These are phyloP conservation scores for Drosophila oshimai DNA, from an alignment of 1,140 invertebrate species.

Conservation along the genomic window DNA sequence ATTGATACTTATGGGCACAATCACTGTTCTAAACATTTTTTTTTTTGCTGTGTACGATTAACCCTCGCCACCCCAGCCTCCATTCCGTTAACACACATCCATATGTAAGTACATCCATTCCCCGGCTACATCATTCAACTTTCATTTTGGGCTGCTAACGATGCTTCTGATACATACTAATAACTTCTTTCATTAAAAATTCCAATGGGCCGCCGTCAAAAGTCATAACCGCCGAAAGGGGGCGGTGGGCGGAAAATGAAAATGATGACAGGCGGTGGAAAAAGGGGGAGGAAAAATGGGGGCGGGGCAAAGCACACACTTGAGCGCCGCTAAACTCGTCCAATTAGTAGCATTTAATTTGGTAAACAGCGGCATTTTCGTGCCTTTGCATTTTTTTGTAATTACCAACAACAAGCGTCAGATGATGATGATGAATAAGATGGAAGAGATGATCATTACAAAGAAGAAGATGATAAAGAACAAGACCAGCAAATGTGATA, in stretches of 20 bases:
- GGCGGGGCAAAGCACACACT: constrained; percentile 54
- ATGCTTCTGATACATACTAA: constrained; percentile 75
- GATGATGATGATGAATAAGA: constrained; percentile 3
- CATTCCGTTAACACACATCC: constrained; percentile 7
- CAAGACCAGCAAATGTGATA: not conserved
- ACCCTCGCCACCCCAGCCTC: too few relatives aligned
- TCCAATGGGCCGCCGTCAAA: constrained; percentile 54
- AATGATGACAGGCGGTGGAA: not conserved
- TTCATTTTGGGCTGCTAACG: constrained; percentile 75
- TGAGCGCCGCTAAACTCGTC: constrained; percentile 77
- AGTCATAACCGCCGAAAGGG: constrained; percentile 30
- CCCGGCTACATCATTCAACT: constrained; percentile 38
- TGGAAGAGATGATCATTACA: constrained; percentile 9
- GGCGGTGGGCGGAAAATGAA: not conserved
- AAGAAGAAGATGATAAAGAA: not conserved
- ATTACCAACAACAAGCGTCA: constrained; percentile 58
- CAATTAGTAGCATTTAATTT: constrained; percentile 81
- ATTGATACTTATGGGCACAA: too few relatives aligned
- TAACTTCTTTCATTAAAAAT: constrained; percentile 80
- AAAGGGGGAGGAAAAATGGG: not conserved
- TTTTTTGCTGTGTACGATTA: not conserved
- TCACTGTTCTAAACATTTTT: too few relatives aligned
- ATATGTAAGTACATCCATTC: constrained; percentile 8
- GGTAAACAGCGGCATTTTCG: constrained; percentile 80
- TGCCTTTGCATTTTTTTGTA: constrained; percentile 80